Evolutionary conservation across 2,797 vertebrate species (phyloP).

Genomic region (Phrynocephalus guinanensis): DNA sequence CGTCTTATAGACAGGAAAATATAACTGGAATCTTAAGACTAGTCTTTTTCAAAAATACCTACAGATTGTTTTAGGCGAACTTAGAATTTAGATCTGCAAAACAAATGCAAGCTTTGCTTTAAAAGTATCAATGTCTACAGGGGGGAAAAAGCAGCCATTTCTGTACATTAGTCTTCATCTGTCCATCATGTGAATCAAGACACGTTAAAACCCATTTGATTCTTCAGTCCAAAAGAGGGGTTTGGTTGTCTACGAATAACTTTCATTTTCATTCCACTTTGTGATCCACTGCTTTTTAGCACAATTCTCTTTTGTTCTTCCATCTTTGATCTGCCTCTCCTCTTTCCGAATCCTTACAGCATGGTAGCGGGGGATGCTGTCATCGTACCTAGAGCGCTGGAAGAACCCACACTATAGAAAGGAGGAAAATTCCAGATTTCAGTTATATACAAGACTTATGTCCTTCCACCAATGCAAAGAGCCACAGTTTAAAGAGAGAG

Average conservation of each 20-base stretch:
- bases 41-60: constrained; percentile 73
- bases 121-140: constrained; percentile 67
- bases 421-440: constrained; percentile 12
- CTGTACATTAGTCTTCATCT: constrained; percentile 60
- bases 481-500: constrained; percentile 40
- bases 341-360: constrained; percentile 94
- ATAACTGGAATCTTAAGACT: neutral
- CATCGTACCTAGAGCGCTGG: constrained; percentile 90
- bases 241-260: constrained; percentile 83
- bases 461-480: constrained; percentile 23
- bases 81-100: constrained; percentile 73
- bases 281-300: constrained; percentile 95
- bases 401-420: constrained; percentile 94
- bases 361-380: constrained; percentile 91
- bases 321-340: constrained; percentile 82
- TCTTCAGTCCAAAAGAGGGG: constrained; percentile 18
- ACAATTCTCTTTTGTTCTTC: constrained; percentile 80
- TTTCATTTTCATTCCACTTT: constrained; percentile 92
- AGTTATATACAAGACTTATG: constrained; percentile 16
- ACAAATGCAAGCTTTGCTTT: constrained; percentile 60
- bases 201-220: constrained; percentile 48
- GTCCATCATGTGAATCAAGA: constrained; percentile 43
- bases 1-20: no score
- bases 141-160: constrained; percentile 54
- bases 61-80: constrained; percentile 61